These are phyloP conservation scores for Dendrocincla fuliginosa DNA, from an alignment of 2,797 vertebrate genomes.

Conservation along the genomic window DNA sequence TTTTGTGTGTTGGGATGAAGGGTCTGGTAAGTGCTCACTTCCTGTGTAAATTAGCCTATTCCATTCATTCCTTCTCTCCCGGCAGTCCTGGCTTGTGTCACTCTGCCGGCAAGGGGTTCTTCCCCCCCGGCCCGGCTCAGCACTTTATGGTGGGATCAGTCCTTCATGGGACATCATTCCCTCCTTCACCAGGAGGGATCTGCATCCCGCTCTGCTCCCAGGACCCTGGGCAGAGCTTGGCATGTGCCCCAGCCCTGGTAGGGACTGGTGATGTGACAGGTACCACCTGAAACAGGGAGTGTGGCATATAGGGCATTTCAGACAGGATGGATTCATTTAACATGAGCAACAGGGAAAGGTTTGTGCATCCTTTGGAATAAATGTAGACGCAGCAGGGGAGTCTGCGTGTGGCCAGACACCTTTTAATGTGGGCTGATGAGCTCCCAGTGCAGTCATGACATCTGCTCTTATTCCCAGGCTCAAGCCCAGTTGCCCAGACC, in stretches of 20 bases:
- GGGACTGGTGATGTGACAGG: neutral
- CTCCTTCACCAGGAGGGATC: neutral
- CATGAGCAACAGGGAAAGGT: neutral
- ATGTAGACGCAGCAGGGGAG: neutral
- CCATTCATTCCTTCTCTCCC: constrained; percentile 86
- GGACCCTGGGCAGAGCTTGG: neutral
- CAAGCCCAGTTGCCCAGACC: neutral
- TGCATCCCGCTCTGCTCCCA: neutral
- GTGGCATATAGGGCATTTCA: neutral
- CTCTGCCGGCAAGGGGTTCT: neutral
- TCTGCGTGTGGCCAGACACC: accelerated
- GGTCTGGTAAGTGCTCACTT: constrained; percentile 90
- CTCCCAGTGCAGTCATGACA: accelerated
- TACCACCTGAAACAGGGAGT: neutral
- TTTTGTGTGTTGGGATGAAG: constrained; percentile 87
- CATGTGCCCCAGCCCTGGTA: accelerated
- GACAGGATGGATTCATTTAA: neutral
- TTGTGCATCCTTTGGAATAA: neutral
- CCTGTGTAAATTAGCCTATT: constrained; percentile 91
- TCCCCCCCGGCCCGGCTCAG: neutral
- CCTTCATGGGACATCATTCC: neutral
- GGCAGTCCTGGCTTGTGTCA: constrained; percentile 88
- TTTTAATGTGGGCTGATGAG: accelerated
- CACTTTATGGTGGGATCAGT: neutral
- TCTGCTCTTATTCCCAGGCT: neutral